Conservation (phyloP, 2,888 invertebrate genomes). For the Hyposoter didymator region DNA sequence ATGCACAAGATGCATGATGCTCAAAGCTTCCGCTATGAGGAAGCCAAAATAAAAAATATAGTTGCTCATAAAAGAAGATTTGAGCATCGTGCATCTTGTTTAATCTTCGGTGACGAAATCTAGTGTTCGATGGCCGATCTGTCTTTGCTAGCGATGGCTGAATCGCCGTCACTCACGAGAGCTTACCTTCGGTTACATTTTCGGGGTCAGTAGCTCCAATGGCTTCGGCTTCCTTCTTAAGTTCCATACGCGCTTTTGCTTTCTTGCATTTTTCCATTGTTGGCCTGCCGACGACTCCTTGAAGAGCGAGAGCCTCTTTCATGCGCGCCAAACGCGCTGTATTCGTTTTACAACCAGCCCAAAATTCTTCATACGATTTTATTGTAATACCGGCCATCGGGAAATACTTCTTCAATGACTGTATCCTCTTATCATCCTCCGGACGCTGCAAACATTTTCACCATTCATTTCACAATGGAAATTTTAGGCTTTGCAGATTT, state of each 20-base stretch:
- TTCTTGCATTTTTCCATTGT: slow-evolving; percentile 79
- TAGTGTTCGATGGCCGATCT: neutral
- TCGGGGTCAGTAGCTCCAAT: slow-evolving; percentile 74
- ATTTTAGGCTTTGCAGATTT: neutral
- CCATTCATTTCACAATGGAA: neutral
- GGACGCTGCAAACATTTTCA: slow-evolving; percentile 68
- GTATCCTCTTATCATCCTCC: slow-evolving; percentile 73
- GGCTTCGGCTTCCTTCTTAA: slow-evolving; percentile 73
- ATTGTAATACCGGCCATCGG: slow-evolving; percentile 77
- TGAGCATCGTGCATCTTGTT: too few relatives aligned
- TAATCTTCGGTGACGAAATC: too few relatives aligned
- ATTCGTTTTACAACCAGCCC: slow-evolving; percentile 76
- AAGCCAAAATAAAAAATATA: too few relatives aligned
- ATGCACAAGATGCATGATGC: too few relatives aligned
- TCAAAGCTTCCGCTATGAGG: too few relatives aligned
- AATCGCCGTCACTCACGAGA: neutral
- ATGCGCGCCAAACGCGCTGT: slow-evolving; percentile 74
- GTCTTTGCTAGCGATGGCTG: neutral
- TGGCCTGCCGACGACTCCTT: slow-evolving; percentile 78
- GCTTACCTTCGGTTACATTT: slow-evolving; percentile 79
- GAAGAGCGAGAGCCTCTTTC: slow-evolving; percentile 75
- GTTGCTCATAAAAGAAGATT: too few relatives aligned
- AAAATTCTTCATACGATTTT: slow-evolving; percentile 76
- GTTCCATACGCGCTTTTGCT: slow-evolving; percentile 74
- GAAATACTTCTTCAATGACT: slow-evolving; percentile 76